These are phyloP conservation scores for Saxidomus purpurata DNA, from an alignment of 1,140 invertebrate genomes.

Conservation along the genomic window DNA sequence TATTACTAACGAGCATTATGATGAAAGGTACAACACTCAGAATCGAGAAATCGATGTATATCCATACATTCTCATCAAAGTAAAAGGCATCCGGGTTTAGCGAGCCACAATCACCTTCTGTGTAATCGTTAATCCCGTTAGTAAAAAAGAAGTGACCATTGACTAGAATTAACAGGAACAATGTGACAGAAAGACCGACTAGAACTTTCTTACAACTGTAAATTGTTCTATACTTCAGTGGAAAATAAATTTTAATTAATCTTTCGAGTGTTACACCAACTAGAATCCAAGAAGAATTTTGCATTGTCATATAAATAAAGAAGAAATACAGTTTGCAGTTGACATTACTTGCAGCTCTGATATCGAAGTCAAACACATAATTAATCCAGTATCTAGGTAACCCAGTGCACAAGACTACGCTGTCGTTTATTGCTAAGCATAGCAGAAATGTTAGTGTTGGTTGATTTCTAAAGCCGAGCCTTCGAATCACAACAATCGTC, in stretches of 20 bases:
- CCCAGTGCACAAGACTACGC: conserved; percentile 70
- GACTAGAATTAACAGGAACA: conserved; percentile 66
- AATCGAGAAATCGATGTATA: conserved; percentile 74
- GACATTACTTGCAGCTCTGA: conserved; percentile 60
- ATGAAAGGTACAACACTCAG: conserved; percentile 69
- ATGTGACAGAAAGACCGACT: conserved; percentile 53
- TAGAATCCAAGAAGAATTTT: conserved; percentile 81
- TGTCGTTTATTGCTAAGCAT: conserved; percentile 74
- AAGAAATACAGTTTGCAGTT: conserved; percentile 77
- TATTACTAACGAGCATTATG: conserved; percentile 72
- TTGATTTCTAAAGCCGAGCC: conserved; percentile 38
- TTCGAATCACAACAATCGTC: conserved; percentile 59
- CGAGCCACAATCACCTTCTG: conserved; percentile 12
- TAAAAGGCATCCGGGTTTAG: conserved; percentile 57
- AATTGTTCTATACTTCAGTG: conserved; percentile 66
- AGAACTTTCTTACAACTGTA: conserved; percentile 61
- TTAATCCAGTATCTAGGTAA: conserved; percentile 72
- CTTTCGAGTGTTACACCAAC: conserved; percentile 78
- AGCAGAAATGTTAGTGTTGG: conserved; percentile 63
- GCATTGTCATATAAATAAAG: conserved; percentile 74
- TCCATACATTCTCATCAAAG: conserved; percentile 74
- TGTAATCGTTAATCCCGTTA: conserved; percentile 68
- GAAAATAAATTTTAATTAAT: conserved; percentile 73
- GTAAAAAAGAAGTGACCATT: conserved; percentile 77
- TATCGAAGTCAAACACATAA: conserved; percentile 71